A percentile compares a stretch with the other conserved stretches of the same genome.
Evolutionary conservation across 2,888 invertebrate species (phyloP).

Genomic region (Sialis lutaria): DNA sequence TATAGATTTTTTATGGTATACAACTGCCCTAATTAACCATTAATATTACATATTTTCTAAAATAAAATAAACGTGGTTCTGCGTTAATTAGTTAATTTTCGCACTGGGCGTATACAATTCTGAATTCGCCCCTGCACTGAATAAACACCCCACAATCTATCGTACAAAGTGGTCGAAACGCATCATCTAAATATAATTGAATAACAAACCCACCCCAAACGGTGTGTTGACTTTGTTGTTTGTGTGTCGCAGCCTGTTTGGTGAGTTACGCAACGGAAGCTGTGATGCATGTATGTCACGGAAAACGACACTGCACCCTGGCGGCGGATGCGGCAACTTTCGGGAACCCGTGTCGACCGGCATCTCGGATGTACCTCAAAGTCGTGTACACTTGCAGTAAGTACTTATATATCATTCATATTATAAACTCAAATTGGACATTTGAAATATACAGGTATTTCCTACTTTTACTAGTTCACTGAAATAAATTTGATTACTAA

Average conservation of each 20-base stretch:
- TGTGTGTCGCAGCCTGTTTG: conserved; percentile 53
- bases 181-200: not conserved
- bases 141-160: not conserved
- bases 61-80: too few relatives aligned
- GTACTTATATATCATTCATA: conserved; percentile 18
- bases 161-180: conserved; percentile 1
- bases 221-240: too few relatives aligned
- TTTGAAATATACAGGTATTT: too few relatives aligned
- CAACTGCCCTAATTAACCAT: too few relatives aligned
- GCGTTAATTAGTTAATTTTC: too few relatives aligned
- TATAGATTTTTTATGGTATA: too few relatives aligned
- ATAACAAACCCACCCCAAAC: not conserved
- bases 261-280: conserved; percentile 83
- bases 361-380: conserved; percentile 69
- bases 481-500: too few relatives aligned
- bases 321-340: conserved; percentile 69
- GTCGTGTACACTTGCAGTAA: conserved; percentile 78
- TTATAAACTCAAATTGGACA: too few relatives aligned
- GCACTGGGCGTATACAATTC: too few relatives aligned
- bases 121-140: too few relatives aligned
- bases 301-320: conserved; percentile 60
- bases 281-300: conserved; percentile 74
- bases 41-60: too few relatives aligned
- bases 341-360: conserved; percentile 62
- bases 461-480: too few relatives aligned